Evolutionary conservation across 35 echinoderm and acorn worm genomes (phyloP), one percentile per base, ranked within the genome.

Genomic region (Amphiura filiformis): DNA sequence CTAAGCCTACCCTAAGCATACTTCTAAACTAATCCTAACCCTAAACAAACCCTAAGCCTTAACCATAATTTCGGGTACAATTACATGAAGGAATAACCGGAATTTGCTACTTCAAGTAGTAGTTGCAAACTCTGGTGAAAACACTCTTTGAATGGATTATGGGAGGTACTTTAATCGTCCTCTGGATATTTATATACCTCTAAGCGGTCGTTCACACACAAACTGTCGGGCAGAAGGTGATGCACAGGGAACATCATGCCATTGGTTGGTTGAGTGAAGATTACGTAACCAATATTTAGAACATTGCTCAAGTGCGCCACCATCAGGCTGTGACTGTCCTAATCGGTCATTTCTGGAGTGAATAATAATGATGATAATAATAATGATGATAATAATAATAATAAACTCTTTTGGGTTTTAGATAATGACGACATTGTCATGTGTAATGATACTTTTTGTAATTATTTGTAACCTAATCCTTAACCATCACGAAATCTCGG

Each of bases 161-260:
- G n/a, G n/a, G n/a, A n/a, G n/a, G 17, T 47, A 47, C 17, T 47
- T 47, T 23, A 26, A 70, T 2, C 26, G 26, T 26, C 28, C 1
- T 13, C 61, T n/a, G 7, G 2, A 26, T 4, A 5, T 70, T n/a
- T 70, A 70, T 52, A 13, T 37, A 38, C 34, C 79, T 81, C 28
- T 81, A 37, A 76, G 61, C 2, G 87, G 39, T 87, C 92, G 93
- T 77, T 99, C 84, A 81, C 96, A 99, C 1, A 99, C 92, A 47
- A 90, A 92, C 84, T 94, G 96, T 75, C 87, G 83, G 36, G 93
- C 87, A 37, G 88, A 87, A 17, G 80, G 85, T 7, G 90, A 95
- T n/a, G 96, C 96, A 86, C 96, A 99, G 2, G 96, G 92, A n/a
- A 99, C 92, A 56, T 99, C 96, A 87, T 99, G 96, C 96, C 96